phyloP scores from a whole-genome alignment of 2,797 vertebrate genomes.

The Arremon aurantiirostris region DNA sequence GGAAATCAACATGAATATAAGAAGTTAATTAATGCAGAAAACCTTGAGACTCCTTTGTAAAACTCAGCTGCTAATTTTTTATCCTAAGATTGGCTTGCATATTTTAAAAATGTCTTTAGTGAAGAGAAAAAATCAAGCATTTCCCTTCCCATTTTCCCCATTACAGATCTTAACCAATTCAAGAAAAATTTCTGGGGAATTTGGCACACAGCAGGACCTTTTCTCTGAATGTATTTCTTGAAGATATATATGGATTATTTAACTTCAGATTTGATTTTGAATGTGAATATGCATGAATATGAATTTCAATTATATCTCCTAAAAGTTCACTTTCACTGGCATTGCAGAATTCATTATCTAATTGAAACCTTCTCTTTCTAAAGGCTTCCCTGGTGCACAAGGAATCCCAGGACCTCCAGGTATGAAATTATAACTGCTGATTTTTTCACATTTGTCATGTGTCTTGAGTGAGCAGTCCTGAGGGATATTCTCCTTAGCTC shows the following conservation, averaged over 20 bases:
- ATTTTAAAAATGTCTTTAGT: not conserved
- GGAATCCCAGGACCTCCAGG: constrained; percentile 84
- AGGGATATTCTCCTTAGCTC: not conserved
- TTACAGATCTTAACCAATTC: not conserved
- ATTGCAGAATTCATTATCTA: not conserved
- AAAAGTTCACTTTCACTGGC: not conserved
- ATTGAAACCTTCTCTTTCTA: constrained; percentile 24
- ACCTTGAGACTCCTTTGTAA: not conserved
- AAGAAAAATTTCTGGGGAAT: not conserved
- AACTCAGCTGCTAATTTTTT: not conserved
- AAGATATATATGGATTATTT: not conserved
- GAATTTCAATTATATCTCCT: not conserved
- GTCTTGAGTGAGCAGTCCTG: not conserved
- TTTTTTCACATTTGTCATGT: not conserved
- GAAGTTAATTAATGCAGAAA: not conserved
- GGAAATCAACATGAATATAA: not conserved
- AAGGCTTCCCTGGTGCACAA: constrained; percentile 80
- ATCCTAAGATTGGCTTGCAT: not conserved
- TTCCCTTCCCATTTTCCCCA: not conserved
- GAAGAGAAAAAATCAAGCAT: not conserved
- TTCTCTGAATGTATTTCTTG: not conserved
- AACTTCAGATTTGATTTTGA: not conserved
- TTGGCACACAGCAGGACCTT: not conserved
- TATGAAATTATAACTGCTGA: constrained; percentile 44
- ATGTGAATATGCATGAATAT: not conserved